Evolutionary conservation across 2,113 vertebrate genomes (phyloP), one percentile per base, ranked within the genome.

Genomic region (Psilopsiagon aurifrons): DNA sequence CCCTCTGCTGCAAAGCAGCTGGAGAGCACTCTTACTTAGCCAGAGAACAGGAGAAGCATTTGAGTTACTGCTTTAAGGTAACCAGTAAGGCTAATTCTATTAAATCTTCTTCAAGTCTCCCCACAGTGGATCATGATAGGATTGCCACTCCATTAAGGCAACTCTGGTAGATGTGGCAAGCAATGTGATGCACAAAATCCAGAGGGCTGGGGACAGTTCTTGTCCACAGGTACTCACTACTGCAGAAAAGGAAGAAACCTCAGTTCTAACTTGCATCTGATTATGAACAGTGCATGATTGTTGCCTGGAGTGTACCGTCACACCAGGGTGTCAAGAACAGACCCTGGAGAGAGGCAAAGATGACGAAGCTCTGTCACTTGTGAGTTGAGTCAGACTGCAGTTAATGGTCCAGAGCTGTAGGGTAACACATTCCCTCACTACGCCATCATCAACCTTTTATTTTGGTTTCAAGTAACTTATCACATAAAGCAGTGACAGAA

Each of bases 401-500:
- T 70, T 44, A 75, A 57, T 59, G 83, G 41, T 17, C 79, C 46
- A 24, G 35, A 68, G 49, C 1, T 33, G 57, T 59, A 91, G 62
- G 33, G 37, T 43, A 77, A 77, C 46, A 43, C 20, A 35, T 86
- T 82, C 27, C 37, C 70, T 92, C 60, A 17, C 47, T 23, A 25
- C 0, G 0, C 62, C n/a, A 16, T 27, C 25, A 3, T 52, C 69
- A 23, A 35, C 23, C 23, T 86, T 90, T 17, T 82, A 64, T 49
- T 95, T 92, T 83, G 51, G 77, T 96, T 90, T 71, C 88, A 90
- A 84, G 79, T 17, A 75, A 37, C 59, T 95, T 96, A 81, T n/a
- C 80, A 29, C 67, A 83, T 54, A 67, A 59, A 43, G 31, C 33
- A 80, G 43, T 60, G 92, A 96, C 84, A 90, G 82, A 97, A 95